These are phyloP conservation scores for Zootermopsis nevadensis DNA, from an alignment of 2,888 invertebrate species.

Conservation along the genomic window DNA sequence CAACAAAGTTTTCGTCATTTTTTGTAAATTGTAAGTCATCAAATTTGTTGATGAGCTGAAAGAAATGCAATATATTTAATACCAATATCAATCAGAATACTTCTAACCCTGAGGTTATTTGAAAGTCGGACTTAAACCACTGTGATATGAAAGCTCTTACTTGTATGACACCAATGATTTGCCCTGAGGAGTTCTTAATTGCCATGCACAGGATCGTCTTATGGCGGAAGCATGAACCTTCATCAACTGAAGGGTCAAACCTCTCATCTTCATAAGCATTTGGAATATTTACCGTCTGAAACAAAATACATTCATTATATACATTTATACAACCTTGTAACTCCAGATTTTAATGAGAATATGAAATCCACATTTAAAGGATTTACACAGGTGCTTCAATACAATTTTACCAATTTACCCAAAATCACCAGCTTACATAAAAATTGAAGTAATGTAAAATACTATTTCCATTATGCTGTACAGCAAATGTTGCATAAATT, in stretches of 20 bases:
- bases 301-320: slow-evolving; percentile 52
- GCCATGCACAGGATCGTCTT: slow-evolving; percentile 95
- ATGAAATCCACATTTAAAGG: too few species aligned
- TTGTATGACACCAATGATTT: slow-evolving; percentile 93
- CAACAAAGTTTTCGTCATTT: slow-evolving; percentile 96
- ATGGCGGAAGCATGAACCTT: slow-evolving; percentile 84
- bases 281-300: slow-evolving; percentile 89
- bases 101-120: too few species aligned
- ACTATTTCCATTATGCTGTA: too few species aligned
- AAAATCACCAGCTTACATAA: too few species aligned
- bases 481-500: too few species aligned
- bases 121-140: too few species aligned
- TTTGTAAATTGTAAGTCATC: slow-evolving; percentile 90
- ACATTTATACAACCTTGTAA: not conserved
- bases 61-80: slow-evolving; percentile 53
- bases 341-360: too few species aligned
- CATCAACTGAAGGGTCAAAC: slow-evolving; percentile 90
- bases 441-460: too few species aligned
- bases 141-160: slow-evolving; percentile 58
- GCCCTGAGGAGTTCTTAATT: slow-evolving; percentile 91
- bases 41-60: slow-evolving; percentile 91
- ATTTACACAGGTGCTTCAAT: too few species aligned
- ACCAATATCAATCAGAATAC: too few species aligned
- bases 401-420: too few species aligned
- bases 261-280: slow-evolving; percentile 89